Evolutionary conservation across 1,140 invertebrate species (phyloP).

Genomic region (Drosophila funebris): DNA sequence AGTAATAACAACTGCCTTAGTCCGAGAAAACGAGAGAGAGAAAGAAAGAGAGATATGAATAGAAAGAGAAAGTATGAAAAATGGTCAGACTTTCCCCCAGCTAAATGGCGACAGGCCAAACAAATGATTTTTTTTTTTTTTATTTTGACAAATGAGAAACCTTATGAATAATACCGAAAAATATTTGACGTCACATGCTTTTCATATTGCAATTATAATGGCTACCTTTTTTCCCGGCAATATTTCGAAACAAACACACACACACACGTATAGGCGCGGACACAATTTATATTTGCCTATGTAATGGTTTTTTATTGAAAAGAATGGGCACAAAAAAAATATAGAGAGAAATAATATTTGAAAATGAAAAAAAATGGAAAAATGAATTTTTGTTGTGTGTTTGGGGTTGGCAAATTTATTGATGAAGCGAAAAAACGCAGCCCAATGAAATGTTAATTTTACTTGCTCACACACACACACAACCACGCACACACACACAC

Average conservation of each 20-base stretch:
- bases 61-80: neutral
- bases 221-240: constrained; percentile 69
- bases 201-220: constrained; percentile 70
- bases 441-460: constrained; percentile 80
- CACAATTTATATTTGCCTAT: constrained; percentile 70
- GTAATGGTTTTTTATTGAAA: constrained; percentile 79
- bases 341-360: constrained; percentile 22
- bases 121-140: constrained; percentile 1
- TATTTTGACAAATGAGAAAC: constrained; percentile 61
- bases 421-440: constrained; percentile 68
- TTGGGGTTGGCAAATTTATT: constrained; percentile 68
- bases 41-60: neutral
- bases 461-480: constrained; percentile 22
- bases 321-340: constrained; percentile 28
- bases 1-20: no score
- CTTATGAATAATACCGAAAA: constrained; percentile 76
- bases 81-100: neutral
- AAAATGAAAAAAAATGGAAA: constrained; percentile 21
- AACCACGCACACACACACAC: neutral
- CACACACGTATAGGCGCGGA: constrained; percentile 16
- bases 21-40: no score
- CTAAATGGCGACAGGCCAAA: constrained; percentile 62
- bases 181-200: constrained; percentile 74
- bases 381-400: constrained; percentile 5
- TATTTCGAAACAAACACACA: constrained; percentile 50